phyloP scores from a whole-genome alignment of 2,797 vertebrate genomes.

The Myotis myotis region DNA sequence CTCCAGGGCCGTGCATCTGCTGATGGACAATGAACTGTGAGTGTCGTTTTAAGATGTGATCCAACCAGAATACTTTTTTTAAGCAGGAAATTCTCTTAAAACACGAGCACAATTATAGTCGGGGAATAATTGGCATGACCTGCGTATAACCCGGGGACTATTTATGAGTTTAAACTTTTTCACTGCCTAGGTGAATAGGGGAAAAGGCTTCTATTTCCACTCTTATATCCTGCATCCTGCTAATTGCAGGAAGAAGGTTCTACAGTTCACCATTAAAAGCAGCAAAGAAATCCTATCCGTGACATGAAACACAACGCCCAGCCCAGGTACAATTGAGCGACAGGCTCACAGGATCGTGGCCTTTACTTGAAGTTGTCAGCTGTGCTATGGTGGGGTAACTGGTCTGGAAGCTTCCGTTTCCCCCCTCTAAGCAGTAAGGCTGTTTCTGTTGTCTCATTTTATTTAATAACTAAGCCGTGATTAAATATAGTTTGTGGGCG shows the following conservation, averaged over 20 bases:
- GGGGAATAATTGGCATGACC: neutral
- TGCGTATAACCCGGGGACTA: conserved; percentile 53
- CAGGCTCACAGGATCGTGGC: neutral
- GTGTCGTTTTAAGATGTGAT: neutral
- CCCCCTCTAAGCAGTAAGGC: conserved; percentile 12
- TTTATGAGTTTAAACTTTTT: conserved; percentile 62
- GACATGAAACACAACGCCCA: neutral
- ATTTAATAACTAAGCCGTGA: conserved; percentile 52
- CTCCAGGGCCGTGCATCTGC: neutral
- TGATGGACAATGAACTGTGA: neutral
- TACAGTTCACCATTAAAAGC: conserved; percentile 49
- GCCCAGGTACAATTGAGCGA: conserved; percentile 57
- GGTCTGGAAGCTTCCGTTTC: conserved; percentile 17
- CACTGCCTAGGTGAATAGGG: conserved; percentile 47
- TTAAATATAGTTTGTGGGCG: conserved; percentile 73
- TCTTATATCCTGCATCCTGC: conserved; percentile 55
- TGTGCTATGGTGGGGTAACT: conserved; percentile 43
- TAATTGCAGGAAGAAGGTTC: conserved; percentile 70
- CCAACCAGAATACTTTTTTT: neutral
- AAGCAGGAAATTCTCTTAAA: conserved; percentile 28
- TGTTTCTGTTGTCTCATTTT: conserved; percentile 65
- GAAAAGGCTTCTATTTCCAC: conserved; percentile 62
- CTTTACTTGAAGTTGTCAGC: conserved; percentile 53
- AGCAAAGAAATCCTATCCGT: conserved; percentile 47
- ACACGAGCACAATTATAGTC: neutral